Evolutionary conservation across 1,140 invertebrate genomes (phyloP), one percentile per base, ranked within the genome.

Genomic region (Drosophila repletoides): DNA sequence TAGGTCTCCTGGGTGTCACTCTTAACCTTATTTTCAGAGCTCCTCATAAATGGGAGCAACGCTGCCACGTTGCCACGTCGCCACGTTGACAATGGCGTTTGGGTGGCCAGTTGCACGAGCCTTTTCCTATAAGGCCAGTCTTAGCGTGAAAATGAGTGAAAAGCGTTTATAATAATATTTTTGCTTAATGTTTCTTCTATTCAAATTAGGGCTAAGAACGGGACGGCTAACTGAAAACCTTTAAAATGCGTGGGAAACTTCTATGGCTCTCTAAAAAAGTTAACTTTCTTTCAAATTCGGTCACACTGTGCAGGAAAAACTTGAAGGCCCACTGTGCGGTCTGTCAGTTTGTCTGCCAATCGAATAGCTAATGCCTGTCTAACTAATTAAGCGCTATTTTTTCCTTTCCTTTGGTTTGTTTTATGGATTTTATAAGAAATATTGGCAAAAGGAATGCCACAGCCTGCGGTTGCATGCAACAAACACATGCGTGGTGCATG

Each of bases 1-100:
- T 84, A 79, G 79, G 79, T 84, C 80, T 84, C 71, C 51, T 64
- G 79, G 71, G 80, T 84, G 79, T 84, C 79, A 79, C 79, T 86
- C 79, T 84, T 86, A 84, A 84, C 79, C 79, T 66, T 79, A 75
- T 84, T 84, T 72, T 56, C 45, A 45, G 28, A 17, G 48, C 34
- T 61, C 46, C 61, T 79, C 79, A 86, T 84, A 84, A 83, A 83
- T 76, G 69, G 77, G 77, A 81, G 40, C 72, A 40, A 12, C 46
- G 28, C 10, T 1, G 24, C n/a, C n/a, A n/a, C n/a, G n/a, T 7
- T 7, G 6, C 24, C 34, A 15, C 46, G 41, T 5, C 48, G 46
- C 51, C 48, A 71, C 51, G 21, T 34, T 60, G 70, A 60, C 67
- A 55, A 68, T 76, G 75, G n/a, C n/a, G n/a, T n/a, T n/a, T n/a